These are phyloP conservation scores for Chiloscyllium plagiosum DNA, from an alignment of 2,113 vertebrate genomes.

Conservation along the genomic window DNA sequence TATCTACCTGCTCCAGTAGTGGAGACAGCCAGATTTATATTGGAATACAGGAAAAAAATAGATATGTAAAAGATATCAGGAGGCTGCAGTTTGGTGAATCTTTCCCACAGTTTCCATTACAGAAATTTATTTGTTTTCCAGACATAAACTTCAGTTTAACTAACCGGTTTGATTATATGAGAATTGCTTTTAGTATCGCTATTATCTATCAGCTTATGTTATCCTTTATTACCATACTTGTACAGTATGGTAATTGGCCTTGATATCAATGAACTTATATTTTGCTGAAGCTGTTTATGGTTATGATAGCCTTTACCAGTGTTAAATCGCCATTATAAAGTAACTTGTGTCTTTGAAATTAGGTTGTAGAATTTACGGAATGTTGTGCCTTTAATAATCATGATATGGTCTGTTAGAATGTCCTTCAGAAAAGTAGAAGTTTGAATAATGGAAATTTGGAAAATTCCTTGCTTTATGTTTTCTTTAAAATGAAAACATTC, in stretches of 20 bases:
- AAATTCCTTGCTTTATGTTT: constrained; percentile 14
- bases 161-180: constrained; percentile 27
- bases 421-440: constrained; percentile 27
- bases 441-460: constrained; percentile 1
- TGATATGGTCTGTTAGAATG: not conserved
- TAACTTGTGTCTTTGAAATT: constrained; percentile 21
- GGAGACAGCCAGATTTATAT: not conserved
- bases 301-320: constrained; percentile 12
- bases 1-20: not conserved
- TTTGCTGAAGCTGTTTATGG: constrained; percentile 21
- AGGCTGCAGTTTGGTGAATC: constrained; percentile 28
- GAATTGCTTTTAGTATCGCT: not conserved
- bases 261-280: not conserved
- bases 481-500: constrained; percentile 18
- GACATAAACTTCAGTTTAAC: constrained; percentile 10
- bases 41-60: not conserved
- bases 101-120: not conserved
- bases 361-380: constrained; percentile 13
- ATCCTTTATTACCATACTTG: not conserved
- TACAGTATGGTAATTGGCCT: not conserved
- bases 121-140: not conserved
- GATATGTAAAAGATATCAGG: not conserved
- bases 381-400: not conserved
- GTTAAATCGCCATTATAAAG: not conserved
- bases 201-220: not conserved